phyloP scores from a whole-genome alignment of 2,113 vertebrate genomes.

The Ammodytes dubius region DNA sequence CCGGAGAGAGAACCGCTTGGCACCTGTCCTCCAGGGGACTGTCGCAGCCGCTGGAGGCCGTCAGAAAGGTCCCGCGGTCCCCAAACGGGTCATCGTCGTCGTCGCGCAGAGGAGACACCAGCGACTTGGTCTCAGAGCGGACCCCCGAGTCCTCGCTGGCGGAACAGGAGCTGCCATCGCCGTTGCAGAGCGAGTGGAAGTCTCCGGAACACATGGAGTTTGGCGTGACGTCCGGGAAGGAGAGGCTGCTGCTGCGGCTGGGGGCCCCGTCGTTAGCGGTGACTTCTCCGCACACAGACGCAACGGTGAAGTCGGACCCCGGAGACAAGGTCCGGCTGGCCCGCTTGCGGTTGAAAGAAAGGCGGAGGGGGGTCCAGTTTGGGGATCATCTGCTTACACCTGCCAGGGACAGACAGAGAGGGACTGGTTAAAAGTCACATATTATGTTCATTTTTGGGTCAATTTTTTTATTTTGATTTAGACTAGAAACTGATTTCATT shows the following conservation, averaged over 20 bases:
- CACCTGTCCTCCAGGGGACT: constrained; percentile 75
- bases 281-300: constrained; percentile 7
- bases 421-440: not conserved
- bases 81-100: constrained; percentile 76
- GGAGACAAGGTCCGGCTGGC: constrained; percentile 86
- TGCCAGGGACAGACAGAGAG: constrained; percentile 57
- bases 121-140: constrained; percentile 78
- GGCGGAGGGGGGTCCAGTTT: constrained; percentile 87
- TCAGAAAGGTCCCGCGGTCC: constrained; percentile 70
- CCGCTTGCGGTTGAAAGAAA: constrained; percentile 84
- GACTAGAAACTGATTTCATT: too few relatives aligned
- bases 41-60: constrained; percentile 75
- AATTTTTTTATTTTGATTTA: too few relatives aligned
- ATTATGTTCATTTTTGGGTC: too few relatives aligned
- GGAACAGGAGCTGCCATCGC: constrained; percentile 77
- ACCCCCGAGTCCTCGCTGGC: constrained; percentile 83
- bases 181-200: constrained; percentile 80
- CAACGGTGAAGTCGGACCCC: constrained; percentile 68
- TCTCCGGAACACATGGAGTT: constrained; percentile 82
- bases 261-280: constrained; percentile 29
- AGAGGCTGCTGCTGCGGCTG: constrained; percentile 75
- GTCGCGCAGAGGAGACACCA: constrained; percentile 61
- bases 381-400: constrained; percentile 84
- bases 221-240: constrained; percentile 83
- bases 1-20: not conserved